phyloP scores from a whole-genome alignment of 2,888 invertebrate species.

The Galeruca laticollis region DNA sequence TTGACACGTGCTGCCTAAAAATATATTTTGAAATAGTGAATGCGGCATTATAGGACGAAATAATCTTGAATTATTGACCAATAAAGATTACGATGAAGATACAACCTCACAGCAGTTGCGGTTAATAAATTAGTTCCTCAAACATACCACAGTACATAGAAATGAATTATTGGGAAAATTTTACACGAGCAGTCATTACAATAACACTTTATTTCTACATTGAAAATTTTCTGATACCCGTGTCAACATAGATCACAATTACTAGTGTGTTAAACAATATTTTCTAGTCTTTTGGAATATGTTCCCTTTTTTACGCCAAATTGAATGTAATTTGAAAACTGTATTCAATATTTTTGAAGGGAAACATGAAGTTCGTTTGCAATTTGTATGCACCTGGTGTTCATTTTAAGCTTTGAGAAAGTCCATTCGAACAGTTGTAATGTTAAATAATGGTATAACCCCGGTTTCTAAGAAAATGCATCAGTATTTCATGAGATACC shows the following conservation, averaged over 20 bases:
- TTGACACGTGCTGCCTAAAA: conserved; percentile 4
- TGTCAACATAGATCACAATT: no score
- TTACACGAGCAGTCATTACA: not conserved
- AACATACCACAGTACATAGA: not conserved
- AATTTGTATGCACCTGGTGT: conserved; percentile 22
- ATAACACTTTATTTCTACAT: no score
- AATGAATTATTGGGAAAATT: not conserved
- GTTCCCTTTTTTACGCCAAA: no score
- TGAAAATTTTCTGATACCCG: no score
- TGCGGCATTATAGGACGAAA: not conserved
- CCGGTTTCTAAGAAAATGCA: conserved; percentile 36
- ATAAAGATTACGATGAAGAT: not conserved
- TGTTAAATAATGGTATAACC: conserved; percentile 41
- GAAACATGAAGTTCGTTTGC: not conserved
- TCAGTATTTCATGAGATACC: conserved; percentile 44
- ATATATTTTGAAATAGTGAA: not conserved
- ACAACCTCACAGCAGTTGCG: not conserved
- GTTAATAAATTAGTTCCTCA: not conserved
- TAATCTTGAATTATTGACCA: conserved; percentile 17
- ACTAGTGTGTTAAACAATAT: no score
- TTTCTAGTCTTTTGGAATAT: no score
- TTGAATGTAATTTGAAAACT: no score
- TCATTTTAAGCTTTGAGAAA: conserved; percentile 20
- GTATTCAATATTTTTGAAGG: no score
- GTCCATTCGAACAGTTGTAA: conserved; percentile 30